Percentiles rank a stretch among this genome's conserved stretches.
Conservation (phyloP, 2,888 invertebrate species). For the Serrognathus titanus region DNA sequence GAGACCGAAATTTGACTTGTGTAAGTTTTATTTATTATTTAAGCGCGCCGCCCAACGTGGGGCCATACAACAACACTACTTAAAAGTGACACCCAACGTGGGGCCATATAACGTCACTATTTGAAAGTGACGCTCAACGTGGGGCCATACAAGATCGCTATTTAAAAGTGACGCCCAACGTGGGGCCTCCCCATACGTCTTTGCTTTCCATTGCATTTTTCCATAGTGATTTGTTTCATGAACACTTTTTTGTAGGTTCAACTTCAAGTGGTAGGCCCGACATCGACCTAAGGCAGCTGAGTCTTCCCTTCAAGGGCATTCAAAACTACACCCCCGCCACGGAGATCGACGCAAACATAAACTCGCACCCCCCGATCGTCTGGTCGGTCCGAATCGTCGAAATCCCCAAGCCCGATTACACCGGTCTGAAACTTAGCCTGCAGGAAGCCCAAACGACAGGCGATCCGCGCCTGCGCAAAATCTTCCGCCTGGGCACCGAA, state of each 20-base stretch:
- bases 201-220: no score
- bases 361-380: constrained; percentile 69
- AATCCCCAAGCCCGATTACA: constrained; percentile 72
- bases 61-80: no score
- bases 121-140: no score
- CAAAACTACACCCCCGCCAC: constrained; percentile 80
- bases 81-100: no score
- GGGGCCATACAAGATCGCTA: no score
- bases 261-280: constrained; percentile 56
- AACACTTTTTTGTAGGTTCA: constrained; percentile 5
- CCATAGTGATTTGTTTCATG: no score
- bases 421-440: constrained; percentile 66
- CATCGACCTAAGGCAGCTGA: constrained; percentile 64
- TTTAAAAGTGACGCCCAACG: no score
- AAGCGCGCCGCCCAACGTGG: no score
- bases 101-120: no score
- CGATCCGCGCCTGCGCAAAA: constrained; percentile 74
- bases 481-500: constrained; percentile 64
- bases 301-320: constrained; percentile 54
- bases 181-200: no score
- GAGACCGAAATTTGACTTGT: constrained; percentile 37
- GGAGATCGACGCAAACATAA: constrained; percentile 80
- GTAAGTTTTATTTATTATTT: background rate
- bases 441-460: constrained; percentile 68
- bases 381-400: constrained; percentile 62